Base-by-base conservation (phyloP, 2,113 vertebrate species). In the Porphyrio hochstetteri region DNA sequence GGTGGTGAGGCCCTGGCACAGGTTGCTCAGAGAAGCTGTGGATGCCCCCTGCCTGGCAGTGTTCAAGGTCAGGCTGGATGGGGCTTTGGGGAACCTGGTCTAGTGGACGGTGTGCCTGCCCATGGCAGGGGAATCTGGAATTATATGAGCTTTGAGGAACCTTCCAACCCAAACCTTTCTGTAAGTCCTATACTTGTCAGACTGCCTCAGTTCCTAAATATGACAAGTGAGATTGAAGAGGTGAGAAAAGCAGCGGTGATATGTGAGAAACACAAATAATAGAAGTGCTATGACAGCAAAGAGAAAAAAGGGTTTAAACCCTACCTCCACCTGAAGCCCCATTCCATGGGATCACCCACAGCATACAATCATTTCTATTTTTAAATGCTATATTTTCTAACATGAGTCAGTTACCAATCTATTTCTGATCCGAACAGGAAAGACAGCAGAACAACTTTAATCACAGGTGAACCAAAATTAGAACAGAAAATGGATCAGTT, bases 381-480 rank as follows among this genome's bases (percentile, higher is more conserved):
- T 94, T 95, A 91, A 93, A 42, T 29, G 80, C 60, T 70, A 4
- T 90, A 88, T 93, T 95, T 96, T 91, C 92, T 97, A 95, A 78
- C 95, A 92, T 97, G 95, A 96, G 46, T 95, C 96, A 97, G 91
- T 95, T 95, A 92, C 92, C 69, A 86, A 21, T 63, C 96, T 96
- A 96, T 96, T 96, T 95, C 80, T 97, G 94, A 93, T 78, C 60
- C 24, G 76, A 93, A 93, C 95, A 95, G 95, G 95, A 96, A 95
- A 94, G 94, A 86, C 80, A 70, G 88, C 1, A 0, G 82, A 95
- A 96, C 92, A 95, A 93, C 83, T 94, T 93, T 75, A 92, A 95
- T 94, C 92, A 95, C 35, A 67, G 91, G 88, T 60, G 72, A 95
- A 95, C 77, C 88, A 95, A 97, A 97, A 93, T 97, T 95, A 97